Conservation (phyloP, 2,888 invertebrate species). For the Thereva nobilitata region DNA sequence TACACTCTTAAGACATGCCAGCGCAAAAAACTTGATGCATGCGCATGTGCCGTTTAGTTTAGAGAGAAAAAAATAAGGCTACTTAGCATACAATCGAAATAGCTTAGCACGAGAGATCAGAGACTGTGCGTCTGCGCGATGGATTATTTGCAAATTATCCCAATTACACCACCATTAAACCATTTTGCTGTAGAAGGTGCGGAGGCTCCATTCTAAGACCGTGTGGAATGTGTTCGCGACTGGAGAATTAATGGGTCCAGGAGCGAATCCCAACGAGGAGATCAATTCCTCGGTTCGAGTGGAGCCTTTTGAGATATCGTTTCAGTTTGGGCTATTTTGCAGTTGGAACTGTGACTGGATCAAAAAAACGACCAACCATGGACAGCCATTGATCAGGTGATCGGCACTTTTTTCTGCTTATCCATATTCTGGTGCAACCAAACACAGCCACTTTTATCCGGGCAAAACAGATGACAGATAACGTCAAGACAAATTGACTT, state of each 20-base stretch:
- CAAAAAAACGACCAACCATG: too few relatives aligned
- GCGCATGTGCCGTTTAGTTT: too few relatives aligned
- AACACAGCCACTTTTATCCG: conserved; percentile 10
- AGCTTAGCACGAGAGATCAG: neutral
- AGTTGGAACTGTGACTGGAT: too few relatives aligned
- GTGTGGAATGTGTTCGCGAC: conserved; percentile 8
- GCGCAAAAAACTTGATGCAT: too few relatives aligned
- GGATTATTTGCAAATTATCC: conserved; percentile 31
- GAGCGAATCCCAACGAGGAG: neutral
- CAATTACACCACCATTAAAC: conserved; percentile 22
- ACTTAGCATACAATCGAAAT: conserved; percentile 26
- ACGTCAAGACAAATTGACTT: conserved; percentile 34
- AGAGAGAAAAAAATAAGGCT: neutral
- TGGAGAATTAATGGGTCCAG: conserved; percentile 18
- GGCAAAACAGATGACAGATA: conserved; percentile 20
- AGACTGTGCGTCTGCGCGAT: neutral
- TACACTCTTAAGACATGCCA: too few relatives aligned
- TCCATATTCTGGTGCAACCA: neutral
- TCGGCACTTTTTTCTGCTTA: neutral
- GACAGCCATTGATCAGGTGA: too few relatives aligned
- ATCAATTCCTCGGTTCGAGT: too few relatives aligned
- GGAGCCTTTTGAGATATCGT: too few relatives aligned
- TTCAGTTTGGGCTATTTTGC: too few relatives aligned
- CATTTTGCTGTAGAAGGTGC: conserved; percentile 7
- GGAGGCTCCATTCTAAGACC: conserved; percentile 12